phyloP scores from a whole-genome alignment of 2,113 vertebrate species.

The Hippocampus abdominalis region DNA sequence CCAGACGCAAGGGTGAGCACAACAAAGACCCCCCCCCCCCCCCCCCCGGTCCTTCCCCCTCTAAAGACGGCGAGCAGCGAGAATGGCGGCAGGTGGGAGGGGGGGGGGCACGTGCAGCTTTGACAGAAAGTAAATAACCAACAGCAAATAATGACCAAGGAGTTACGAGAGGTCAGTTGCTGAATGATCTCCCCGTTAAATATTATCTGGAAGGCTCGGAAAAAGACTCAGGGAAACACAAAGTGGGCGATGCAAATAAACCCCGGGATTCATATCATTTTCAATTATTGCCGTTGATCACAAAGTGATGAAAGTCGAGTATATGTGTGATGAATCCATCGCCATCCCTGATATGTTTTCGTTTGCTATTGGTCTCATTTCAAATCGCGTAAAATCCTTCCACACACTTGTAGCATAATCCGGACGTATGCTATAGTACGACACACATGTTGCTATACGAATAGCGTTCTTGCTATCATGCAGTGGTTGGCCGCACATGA shows the following conservation, averaged over 20 bases:
- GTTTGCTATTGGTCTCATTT: no score
- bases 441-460: no score
- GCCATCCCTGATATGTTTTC: no score
- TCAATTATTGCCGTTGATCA: no score
- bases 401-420: no score
- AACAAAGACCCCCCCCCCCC: constrained; percentile 48
- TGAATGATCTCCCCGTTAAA: constrained; percentile 55
- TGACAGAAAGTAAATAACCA: constrained; percentile 22
- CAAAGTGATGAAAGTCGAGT: no score
- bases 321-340: no score
- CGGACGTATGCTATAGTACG: no score
- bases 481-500: no score
- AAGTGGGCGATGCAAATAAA: background rate
- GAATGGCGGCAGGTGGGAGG: constrained; percentile 19
- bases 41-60: constrained; percentile 6
- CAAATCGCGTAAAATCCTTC: no score
- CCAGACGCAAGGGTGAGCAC: constrained; percentile 43
- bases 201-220: constrained; percentile 43
- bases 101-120: constrained; percentile 27
- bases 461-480: no score
- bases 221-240: constrained; percentile 10
- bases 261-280: background rate
- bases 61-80: constrained; percentile 21
- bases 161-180: constrained; percentile 50
- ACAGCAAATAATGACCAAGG: constrained; percentile 47